Conservation (phyloP, 2,888 invertebrate genomes). For the Drosophila anomelani region DNA sequence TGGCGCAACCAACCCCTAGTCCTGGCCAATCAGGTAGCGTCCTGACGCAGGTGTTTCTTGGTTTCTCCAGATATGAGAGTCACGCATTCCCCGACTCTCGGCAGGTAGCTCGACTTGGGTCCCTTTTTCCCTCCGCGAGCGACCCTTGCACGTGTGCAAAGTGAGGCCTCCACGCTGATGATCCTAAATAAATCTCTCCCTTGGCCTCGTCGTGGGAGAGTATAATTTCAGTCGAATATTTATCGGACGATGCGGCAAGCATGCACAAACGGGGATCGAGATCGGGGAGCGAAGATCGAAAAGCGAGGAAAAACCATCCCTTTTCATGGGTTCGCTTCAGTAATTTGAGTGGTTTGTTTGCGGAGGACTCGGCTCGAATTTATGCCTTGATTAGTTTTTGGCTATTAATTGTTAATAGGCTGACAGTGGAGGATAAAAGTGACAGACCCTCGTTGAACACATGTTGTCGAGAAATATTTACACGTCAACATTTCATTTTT, state of each 20-base stretch:
- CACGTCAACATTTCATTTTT: slow-evolving; percentile 47
- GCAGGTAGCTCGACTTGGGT: slow-evolving; percentile 46
- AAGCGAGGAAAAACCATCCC: slow-evolving; percentile 29
- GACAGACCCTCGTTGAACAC: slow-evolving; percentile 82
- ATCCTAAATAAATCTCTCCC: slow-evolving; percentile 50
- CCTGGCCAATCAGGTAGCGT: slow-evolving; percentile 68
- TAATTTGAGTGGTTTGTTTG: slow-evolving; percentile 61
- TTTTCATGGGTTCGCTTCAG: slow-evolving; percentile 36
- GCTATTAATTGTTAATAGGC: slow-evolving; percentile 55
- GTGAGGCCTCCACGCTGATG: slow-evolving; percentile 40
- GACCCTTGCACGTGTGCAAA: slow-evolving; percentile 46
- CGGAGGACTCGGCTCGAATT: slow-evolving; percentile 48
- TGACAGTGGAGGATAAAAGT: slow-evolving; percentile 59
- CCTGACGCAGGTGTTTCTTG: slow-evolving; percentile 70
- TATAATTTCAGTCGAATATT: slow-evolving; percentile 65
- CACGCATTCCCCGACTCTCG: slow-evolving; percentile 35
- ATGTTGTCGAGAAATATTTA: slow-evolving; percentile 71
- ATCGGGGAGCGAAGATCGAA: not conserved
- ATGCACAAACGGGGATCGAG: slow-evolving; percentile 32
- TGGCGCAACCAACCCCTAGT: slow-evolving; percentile 56
- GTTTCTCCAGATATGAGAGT: slow-evolving; percentile 39
- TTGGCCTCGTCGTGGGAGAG: slow-evolving; percentile 71
- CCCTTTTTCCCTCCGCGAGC: slow-evolving; percentile 11
- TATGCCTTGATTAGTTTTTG: slow-evolving; percentile 68
- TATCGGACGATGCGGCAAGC: slow-evolving; percentile 57